Evolutionary conservation across 1,140 invertebrate genomes (phyloP), one percentile per base, ranked within the genome.

Genomic region (Rhyacophila brunnea): DNA sequence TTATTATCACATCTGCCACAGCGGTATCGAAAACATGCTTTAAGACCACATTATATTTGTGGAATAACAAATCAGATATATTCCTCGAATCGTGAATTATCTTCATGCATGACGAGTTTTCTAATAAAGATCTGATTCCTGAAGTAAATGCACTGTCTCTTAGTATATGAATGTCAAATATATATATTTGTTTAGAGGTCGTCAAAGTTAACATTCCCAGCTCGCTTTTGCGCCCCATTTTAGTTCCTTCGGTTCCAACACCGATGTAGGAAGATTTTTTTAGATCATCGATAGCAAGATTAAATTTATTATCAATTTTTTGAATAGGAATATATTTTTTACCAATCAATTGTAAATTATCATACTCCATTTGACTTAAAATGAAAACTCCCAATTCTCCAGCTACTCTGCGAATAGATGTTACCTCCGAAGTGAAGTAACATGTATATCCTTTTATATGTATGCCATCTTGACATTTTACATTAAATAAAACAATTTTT

Each of bases 11-110:
- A 61, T 79, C 75, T 51, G 71, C 75, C 62, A 78, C 78, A 70
- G 79, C 77, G 53, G 77, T 80, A 67, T 80, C 79, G 72, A 79
- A 80, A 42, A 80, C 70, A 56, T 74, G 74, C 17, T 69, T 71
- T 23, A 80, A 51, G 60, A 74, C 71, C 20, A 80, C 71, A 69
- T 74, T 74, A 62, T 80, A 75, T 56, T 77, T 76, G 60, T 80
- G 76, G 67, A 68, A 73, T 47, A 80, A 66, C 58, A 77, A 79
- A 62, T 80, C 79, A 13, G 74, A 73, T 54, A 80, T 59, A 62
- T 74, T 77, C 64, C 76, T 73, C 53, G 74, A 77, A 59, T 80
- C 73, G 72, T 80, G 77, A 11, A 79, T 68, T 66, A 80, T 78
- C 65, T 80, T 80, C 52, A 77, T 76, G 38, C 74, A 74, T 14